Base-by-base conservation (phyloP, 1,140 invertebrate genomes). In the Meloidogyne hapla region DNA sequence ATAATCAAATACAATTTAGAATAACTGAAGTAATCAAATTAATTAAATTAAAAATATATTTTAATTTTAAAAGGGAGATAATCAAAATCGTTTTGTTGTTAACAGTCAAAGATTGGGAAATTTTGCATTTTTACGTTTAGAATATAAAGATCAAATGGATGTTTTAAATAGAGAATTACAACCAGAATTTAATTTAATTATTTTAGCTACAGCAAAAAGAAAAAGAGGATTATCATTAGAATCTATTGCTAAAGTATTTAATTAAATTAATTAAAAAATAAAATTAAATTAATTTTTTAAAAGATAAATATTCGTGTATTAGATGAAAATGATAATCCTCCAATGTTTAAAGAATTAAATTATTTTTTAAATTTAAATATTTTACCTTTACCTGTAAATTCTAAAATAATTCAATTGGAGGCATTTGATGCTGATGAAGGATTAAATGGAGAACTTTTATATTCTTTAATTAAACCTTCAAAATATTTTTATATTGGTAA, bases 341-440 rank as follows among this genome's bases (percentile, higher is more conserved):
- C 74, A 8, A 81, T 84, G 73, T 82, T 82, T 72, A 70, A 72
- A 71, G 56, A 80, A 28, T 42, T 74, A 18, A 67, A 74, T 26
- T 84, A 82, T 69, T 12, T n/a, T n/a, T 28, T 72, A 13, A 38
- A 76, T 21, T 65, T 83, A 42, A 83, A 82, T 70, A 56, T 80
- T 64, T 33, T 71, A 56, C 48, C 48, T 23, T 83, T 82, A 63
- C 79, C 79, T n/a, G 9, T 80, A 18, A 81, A 82, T 48, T 66
- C 79, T n/a, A 38, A 69, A 23, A 48, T 82, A 23, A 26, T 84
- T 18, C 75, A 74, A 65, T 42, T 82, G 40, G 72, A 82, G 21
- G 81, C 40, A 45, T 81, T 82, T 64, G 81, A 82, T 72, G 81
- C 81, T 23, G 81, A 82, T 70, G 78, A 76, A 64, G 81, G 81